Percentiles rank a stretch among this genome's conserved stretches.
Conservation (phyloP, 2,113 vertebrate species). For the Ptilorrhoa leucosticta region DNA sequence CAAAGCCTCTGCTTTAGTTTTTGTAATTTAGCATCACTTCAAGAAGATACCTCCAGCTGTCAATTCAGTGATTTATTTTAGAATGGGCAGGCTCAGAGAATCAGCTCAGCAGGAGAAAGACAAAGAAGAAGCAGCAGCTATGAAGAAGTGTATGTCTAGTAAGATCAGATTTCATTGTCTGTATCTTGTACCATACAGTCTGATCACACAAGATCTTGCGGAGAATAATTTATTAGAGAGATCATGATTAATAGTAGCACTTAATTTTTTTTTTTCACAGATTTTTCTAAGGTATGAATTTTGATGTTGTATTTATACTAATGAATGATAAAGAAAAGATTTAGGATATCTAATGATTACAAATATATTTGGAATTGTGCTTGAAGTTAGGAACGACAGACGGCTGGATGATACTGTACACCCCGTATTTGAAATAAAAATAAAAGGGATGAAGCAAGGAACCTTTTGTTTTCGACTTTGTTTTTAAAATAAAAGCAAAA, state of each 20-base stretch:
- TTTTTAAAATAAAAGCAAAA: constrained; percentile 87
- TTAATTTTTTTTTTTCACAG: neutral
- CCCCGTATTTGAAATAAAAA: constrained; percentile 68
- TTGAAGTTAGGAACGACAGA: constrained; percentile 62
- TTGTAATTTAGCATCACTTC: neutral
- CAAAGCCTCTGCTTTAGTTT: neutral
- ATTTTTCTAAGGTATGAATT: constrained; percentile 39
- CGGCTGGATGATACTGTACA: constrained; percentile 69
- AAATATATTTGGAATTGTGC: constrained; percentile 51
- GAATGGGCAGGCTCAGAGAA: constrained; percentile 9
- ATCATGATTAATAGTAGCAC: constrained; percentile 27
- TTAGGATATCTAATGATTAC: constrained; percentile 43
- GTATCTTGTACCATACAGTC: constrained; percentile 10
- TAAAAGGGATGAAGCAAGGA: constrained; percentile 76
- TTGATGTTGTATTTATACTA: constrained; percentile 40
- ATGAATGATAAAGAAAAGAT: constrained; percentile 50
- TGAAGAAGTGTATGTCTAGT: constrained; percentile 47
- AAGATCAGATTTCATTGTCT: constrained; percentile 17
- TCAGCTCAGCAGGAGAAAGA: constrained; percentile 37
- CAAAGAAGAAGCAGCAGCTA: constrained; percentile 41
- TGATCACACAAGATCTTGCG: constrained; percentile 48
- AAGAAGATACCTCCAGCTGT: neutral
- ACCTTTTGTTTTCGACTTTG: constrained; percentile 66
- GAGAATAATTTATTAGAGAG: constrained; percentile 42
- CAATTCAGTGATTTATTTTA: constrained; percentile 11